Evolutionary conservation across 2,113 vertebrate genomes (phyloP), one percentile per base, ranked within the genome.

Genomic region (Pelusios castaneus): DNA sequence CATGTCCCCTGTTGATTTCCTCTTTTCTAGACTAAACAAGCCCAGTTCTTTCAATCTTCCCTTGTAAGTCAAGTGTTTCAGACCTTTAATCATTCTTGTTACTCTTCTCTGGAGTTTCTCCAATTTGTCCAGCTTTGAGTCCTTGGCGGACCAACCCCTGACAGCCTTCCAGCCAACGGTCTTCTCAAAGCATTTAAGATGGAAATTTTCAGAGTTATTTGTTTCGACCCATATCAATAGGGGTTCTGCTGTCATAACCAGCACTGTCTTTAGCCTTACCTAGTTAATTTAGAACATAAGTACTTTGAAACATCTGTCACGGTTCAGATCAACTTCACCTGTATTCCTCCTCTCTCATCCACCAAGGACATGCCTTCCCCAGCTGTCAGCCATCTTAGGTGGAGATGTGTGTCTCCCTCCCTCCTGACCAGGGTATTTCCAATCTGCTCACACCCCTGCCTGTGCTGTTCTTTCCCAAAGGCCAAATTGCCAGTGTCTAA

Each of bases 201-300:
- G 2, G 75, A 76, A 55, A 27, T 3, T 52, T 80, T 80, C 1
- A 0, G 34, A 25, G 22, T 21, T 13, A 49, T 12, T 3, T 51
- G 19, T 21, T 45, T 2, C 2, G 0, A 25, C 54, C 0, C 0
- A 82, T 21, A 67, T 85, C 93, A 87, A 55, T 89, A 77, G 1
- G 29, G 2, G 2, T 43, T 76, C 67, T 2, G 2, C 93, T 47
- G 84, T 24, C 88, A 79, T 89, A 75, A 1, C 63, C 52, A 47
- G 12, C 84, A 52, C 8, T 0, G 55, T 91, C 89, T 41, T 76
- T 24, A 0, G 56, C 21, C 19, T n/a, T 10, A 83, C 60, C 89
- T 60, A 80, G 82, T 73, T 47, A 56, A 73, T 24, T 73, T 34
- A n/a, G 58, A n/a, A 22, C 49, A 0, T 47, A 47, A 12, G 86